These are phyloP conservation scores for Bombyx mandarina DNA, from an alignment of 1,140 invertebrate species.

Conservation along the genomic window DNA sequence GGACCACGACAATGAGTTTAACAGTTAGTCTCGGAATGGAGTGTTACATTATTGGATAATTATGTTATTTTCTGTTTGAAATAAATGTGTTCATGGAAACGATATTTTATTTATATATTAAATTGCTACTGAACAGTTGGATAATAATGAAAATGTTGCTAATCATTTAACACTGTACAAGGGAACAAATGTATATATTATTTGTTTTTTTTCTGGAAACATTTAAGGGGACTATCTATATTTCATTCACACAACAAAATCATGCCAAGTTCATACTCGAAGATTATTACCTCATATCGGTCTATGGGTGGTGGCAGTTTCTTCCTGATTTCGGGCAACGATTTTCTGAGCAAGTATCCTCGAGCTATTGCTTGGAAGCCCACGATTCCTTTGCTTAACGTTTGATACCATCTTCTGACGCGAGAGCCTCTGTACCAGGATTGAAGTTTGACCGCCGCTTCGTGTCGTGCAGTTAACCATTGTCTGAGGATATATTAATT, in stretches of 20 bases:
- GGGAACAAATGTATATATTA: too few relatives aligned
- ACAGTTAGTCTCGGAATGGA: conserved; percentile 15
- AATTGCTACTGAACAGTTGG: too few relatives aligned
- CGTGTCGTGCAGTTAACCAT: conserved; percentile 46
- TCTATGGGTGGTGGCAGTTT: conserved; percentile 16
- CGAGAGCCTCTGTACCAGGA: conserved; percentile 80
- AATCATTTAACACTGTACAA: too few relatives aligned
- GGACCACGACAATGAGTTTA: conserved; percentile 27
- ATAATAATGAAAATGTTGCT: too few relatives aligned
- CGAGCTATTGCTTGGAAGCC: conserved; percentile 81
- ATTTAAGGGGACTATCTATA: background rate
- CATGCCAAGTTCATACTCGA: background rate
- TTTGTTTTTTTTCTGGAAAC: too few relatives aligned
- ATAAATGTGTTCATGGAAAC: too few relatives aligned
- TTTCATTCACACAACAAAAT: too few relatives aligned
- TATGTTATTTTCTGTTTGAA: too few relatives aligned
- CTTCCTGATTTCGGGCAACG: conserved; percentile 28
- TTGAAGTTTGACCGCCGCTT: conserved; percentile 84
- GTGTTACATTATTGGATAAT: conserved; percentile 11
- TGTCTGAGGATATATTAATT: conserved; percentile 27
- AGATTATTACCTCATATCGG: too few relatives aligned
- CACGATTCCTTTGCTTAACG: conserved; percentile 73
- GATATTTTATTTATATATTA: too few relatives aligned
- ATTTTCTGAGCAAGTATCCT: conserved; percentile 69
- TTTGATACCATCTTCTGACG: conserved; percentile 77